phyloP scores from a whole-genome alignment of 2,888 invertebrate species.

The Drosophila mimica region DNA sequence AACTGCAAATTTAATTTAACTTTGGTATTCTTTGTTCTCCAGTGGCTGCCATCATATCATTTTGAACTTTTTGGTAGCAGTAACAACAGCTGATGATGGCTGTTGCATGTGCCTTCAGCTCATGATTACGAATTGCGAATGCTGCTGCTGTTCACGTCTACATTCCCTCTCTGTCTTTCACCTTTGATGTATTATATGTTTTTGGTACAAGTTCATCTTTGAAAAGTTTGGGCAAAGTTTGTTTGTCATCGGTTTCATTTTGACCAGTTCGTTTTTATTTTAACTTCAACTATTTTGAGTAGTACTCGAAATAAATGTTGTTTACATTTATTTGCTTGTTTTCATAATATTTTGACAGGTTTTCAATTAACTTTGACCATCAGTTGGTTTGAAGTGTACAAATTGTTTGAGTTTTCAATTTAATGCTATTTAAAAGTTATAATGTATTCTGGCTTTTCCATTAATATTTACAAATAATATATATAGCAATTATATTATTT shows the following conservation, averaged over 20 bases:
- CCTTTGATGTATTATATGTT: conserved; percentile 42
- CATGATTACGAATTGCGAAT: conserved; percentile 42
- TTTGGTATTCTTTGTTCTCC: conserved; percentile 82
- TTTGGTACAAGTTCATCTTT: conserved; percentile 51
- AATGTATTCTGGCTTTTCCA: background rate
- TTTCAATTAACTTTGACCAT: conserved; percentile 12
- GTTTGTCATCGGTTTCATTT: conserved; percentile 33
- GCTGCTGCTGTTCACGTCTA: conserved; percentile 1
- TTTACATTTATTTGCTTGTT: conserved; percentile 5
- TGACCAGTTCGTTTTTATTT: background rate
- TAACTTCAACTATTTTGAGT: conserved; percentile 1
- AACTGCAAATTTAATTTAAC: conserved; percentile 85
- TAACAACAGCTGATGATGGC: conserved; percentile 25
- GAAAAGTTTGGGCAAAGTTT: conserved; percentile 57
- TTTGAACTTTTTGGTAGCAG: conserved; percentile 44
- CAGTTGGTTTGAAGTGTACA: background rate
- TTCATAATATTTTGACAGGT: conserved; percentile 1
- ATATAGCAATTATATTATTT: background rate
- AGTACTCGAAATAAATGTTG: conserved; percentile 11
- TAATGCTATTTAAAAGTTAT: background rate
- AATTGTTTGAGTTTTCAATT: background rate
- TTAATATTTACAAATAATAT: background rate
- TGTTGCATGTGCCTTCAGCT: conserved; percentile 45
- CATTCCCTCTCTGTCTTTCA: conserved; percentile 4
- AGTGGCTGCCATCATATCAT: conserved; percentile 60